phyloP scores from a whole-genome alignment of 2,113 vertebrate species.

The Tupaia chinensis region DNA sequence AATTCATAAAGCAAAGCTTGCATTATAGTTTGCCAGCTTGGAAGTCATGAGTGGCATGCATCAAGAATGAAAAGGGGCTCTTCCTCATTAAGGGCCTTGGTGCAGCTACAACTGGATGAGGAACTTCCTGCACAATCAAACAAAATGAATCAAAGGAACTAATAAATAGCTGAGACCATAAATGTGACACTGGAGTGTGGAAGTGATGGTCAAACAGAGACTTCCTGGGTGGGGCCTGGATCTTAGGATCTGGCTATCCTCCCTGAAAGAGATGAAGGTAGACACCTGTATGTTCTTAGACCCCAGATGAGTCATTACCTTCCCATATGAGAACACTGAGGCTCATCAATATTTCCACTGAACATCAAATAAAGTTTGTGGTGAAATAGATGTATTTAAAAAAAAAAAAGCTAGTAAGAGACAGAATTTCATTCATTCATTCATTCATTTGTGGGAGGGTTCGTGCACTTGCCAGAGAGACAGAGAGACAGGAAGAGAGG shows the following conservation, averaged over 20 bases:
- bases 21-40: neutral
- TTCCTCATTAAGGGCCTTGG: neutral
- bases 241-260: neutral
- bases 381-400: neutral
- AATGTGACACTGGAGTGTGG: neutral
- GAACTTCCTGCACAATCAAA: neutral
- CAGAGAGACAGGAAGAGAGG: too few relatives aligned
- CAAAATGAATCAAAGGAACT: neutral
- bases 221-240: neutral
- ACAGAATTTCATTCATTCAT: slow-evolving; percentile 8
- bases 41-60: neutral
- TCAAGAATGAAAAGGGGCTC: neutral
- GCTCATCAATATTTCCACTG: neutral
- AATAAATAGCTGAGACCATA: neutral
- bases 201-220: neutral
- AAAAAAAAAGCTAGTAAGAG: slow-evolving; percentile 33
- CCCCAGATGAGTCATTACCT: neutral
- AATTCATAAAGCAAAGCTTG: neutral
- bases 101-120: neutral
- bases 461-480: too few relatives aligned
- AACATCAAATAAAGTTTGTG: neutral
- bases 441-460: too few relatives aligned
- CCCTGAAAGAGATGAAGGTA: neutral
- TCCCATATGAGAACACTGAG: neutral
- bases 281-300: neutral